Conservation (phyloP, 2,888 invertebrate genomes). For the Drosophila ustulata region DNA sequence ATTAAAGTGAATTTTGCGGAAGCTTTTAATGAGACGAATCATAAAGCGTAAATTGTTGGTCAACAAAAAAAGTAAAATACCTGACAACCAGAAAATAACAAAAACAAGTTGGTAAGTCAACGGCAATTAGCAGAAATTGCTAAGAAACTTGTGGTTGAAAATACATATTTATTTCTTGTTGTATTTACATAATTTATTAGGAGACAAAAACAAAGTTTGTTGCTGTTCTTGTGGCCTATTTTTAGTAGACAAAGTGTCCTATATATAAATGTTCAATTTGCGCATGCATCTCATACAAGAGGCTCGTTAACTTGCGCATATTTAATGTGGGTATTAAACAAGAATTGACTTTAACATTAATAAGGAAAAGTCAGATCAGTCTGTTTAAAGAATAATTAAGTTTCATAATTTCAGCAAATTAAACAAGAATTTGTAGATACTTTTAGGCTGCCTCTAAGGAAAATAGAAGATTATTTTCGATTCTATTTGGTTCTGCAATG, state of each 20-base stretch:
- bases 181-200: constrained; percentile 13
- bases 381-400: neutral
- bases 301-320: constrained; percentile 23
- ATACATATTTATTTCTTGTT: too few relatives aligned
- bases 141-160: constrained; percentile 22
- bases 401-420: neutral
- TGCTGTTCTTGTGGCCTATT: constrained; percentile 33
- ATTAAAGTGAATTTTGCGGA: neutral
- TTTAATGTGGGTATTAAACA: constrained; percentile 14
- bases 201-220: constrained; percentile 11
- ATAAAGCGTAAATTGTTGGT: constrained; percentile 14
- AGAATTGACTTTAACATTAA: neutral
- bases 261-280: constrained; percentile 50
- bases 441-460: neutral
- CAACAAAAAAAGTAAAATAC: constrained; percentile 4
- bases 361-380: neutral
- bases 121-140: constrained; percentile 36
- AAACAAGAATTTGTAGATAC: neutral
- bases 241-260: constrained; percentile 48
- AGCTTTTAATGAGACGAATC: neutral
- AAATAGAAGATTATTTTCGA: neutral
- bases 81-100: constrained; percentile 9
- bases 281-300: too few relatives aligned
- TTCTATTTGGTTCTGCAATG: neutral
- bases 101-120: constrained; percentile 1